Evolutionary conservation across 2,797 vertebrate genomes (phyloP).

Genomic region (Helarctos malayanus): DNA sequence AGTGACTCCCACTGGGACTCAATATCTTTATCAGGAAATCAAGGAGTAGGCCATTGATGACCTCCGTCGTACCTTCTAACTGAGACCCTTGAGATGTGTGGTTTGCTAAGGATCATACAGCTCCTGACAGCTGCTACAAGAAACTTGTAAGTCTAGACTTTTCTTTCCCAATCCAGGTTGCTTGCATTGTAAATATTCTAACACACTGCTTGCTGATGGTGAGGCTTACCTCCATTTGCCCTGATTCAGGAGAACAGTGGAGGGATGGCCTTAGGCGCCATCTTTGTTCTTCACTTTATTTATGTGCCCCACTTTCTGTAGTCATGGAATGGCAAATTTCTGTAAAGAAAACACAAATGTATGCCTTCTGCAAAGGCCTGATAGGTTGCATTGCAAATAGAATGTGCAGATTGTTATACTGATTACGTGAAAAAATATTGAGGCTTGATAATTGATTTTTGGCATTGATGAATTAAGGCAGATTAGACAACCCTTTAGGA

Average conservation of each 20-base stretch:
- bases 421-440: neutral
- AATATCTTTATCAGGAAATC: neutral
- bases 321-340: neutral
- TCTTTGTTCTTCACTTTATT: neutral
- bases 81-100: neutral
- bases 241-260: neutral
- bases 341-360: neutral
- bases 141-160: neutral
- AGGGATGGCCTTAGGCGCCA: fast-evolving
- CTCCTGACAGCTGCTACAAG: neutral
- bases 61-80: neutral
- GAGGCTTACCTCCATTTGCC: neutral
- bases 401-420: neutral
- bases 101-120: neutral
- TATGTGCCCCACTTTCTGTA: neutral
- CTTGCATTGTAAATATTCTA: neutral
- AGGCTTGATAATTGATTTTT: neutral
- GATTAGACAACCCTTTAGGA: neutral
- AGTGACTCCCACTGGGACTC: neutral
- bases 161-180: neutral
- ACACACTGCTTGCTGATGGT: neutral
- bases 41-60: neutral
- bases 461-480: neutral
- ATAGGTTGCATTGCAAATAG: neutral
- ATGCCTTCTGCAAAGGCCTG: neutral